A percentile compares a stretch with the other conserved stretches of the same genome.
phyloP scores from a whole-genome alignment of 2,888 invertebrate genomes.

The Anoplius nigerrimus region DNA sequence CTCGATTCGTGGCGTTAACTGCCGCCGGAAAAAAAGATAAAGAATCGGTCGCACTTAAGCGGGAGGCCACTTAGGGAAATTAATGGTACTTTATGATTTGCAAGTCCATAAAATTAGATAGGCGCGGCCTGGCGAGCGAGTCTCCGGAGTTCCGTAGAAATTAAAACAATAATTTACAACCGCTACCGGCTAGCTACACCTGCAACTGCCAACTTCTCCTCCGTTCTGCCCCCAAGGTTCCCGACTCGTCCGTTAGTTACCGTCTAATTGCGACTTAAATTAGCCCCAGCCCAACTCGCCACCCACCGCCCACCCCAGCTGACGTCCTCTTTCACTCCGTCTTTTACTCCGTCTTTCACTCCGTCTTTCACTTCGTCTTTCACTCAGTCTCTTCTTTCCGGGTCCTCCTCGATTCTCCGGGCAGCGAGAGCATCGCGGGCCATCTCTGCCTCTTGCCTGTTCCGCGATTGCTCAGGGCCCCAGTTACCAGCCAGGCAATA shows the following conservation, averaged over 20 bases:
- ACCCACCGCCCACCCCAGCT: constrained; percentile 5
- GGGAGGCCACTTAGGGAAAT: constrained; percentile 58
- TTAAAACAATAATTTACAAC: constrained; percentile 70
- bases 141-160: constrained; percentile 51
- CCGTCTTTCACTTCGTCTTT: constrained; percentile 1
- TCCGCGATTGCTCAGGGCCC: background rate
- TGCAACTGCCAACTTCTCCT: constrained; percentile 17
- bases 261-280: constrained; percentile 66
- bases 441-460: background rate
- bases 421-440: background rate
- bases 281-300: constrained; percentile 46
- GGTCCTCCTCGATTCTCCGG: background rate
- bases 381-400: background rate
- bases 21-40: background rate
- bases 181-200: constrained; percentile 27
- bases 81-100: constrained; percentile 63
- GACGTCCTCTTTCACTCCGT: constrained; percentile 4
- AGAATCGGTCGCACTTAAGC: constrained; percentile 5
- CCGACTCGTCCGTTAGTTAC: constrained; percentile 51
- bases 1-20: background rate
- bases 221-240: constrained; percentile 18
- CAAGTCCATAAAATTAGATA: constrained; percentile 60
- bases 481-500: constrained; percentile 2
- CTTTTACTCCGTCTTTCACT: background rate
- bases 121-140: constrained; percentile 16